These are phyloP conservation scores for Eriosoma lanigerum DNA, from an alignment of 1,140 invertebrate genomes.

Conservation along the genomic window DNA sequence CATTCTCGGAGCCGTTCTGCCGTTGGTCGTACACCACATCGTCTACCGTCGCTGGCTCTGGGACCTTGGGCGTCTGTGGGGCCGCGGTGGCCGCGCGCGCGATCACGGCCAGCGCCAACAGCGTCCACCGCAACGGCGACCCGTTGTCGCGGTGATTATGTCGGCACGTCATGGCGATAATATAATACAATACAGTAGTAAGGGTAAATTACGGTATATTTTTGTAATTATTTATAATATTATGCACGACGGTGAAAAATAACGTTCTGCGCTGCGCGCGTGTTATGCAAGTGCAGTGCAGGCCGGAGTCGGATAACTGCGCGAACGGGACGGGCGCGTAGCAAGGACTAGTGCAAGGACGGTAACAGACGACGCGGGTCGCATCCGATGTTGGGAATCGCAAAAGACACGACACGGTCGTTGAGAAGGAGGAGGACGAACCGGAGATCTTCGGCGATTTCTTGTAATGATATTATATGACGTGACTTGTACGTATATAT, in stretches of 20 bases:
- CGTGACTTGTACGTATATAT: constrained; percentile 14
- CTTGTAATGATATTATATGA: too few species aligned
- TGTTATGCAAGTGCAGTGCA: not conserved
- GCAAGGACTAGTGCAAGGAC: not conserved
- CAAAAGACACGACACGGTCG: not conserved
- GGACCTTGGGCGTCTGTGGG: not conserved
- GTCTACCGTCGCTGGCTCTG: not conserved
- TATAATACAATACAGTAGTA: too few species aligned
- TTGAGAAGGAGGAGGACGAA: not conserved
- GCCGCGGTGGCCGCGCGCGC: not conserved
- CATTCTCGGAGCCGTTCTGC: constrained; percentile 72
- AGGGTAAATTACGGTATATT: too few species aligned
- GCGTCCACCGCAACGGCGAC: not conserved
- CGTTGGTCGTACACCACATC: constrained; percentile 64
- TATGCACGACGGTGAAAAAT: too few species aligned
- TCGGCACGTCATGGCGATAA: not conserved
- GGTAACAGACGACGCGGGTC: not conserved
- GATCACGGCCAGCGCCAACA: not conserved
- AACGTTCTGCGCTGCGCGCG: too few species aligned
- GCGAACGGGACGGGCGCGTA: constrained; percentile 23
- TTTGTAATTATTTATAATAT: too few species aligned
- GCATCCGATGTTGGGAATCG: not conserved
- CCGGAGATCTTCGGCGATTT: constrained; percentile 18
- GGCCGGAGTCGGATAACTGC: not conserved
- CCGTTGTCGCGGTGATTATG: not conserved